Evolutionary conservation across 2,113 vertebrate genomes (phyloP), one percentile per base, ranked within the genome.

Genomic region (Gobius niger): DNA sequence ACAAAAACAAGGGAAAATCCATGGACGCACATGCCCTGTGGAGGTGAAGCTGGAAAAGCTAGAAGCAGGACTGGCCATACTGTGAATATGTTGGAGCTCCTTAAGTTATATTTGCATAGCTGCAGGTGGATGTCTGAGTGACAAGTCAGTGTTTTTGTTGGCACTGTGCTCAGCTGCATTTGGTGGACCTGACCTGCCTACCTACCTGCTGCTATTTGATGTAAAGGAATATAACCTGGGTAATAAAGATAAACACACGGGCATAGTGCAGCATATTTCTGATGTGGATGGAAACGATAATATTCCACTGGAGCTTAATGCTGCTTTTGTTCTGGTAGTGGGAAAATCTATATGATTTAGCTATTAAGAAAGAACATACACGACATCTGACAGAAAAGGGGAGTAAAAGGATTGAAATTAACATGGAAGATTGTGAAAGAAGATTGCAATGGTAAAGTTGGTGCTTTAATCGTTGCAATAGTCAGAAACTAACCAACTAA

Each of bases 1-100:
- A 89, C 81, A 89, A 73, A 88, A 90, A 90, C 82, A 89, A 71
- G 82, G 88, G 84, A 87, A 90, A 89, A 77, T 84, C 77, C 77
- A 53, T 72, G 42, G 46, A 44, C 16, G 74, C 83, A 64, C 86
- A 87, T 87, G 79, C 71, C 18, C 76, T 16, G 65, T 75, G 83
- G 82, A 81, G 68, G 82, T 84, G 74, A 85, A 88, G 81, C 77
- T 75, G 82, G 87, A 88, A 91, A 89, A 85, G 70, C 78, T 75
- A 87, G 83, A 75, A 76, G 81, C 74, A 78, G 85, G 70, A 82
- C 76, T 73, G 73, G 85, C 78, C 85, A 83, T 84, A 83, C 75
- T 34, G 54, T 76, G 84, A 90, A 89, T 89, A 87, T 12, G 70
- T 86, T 85, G 84, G 64, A 12, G 68, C 77, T 68, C 13, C 73